A percentile compares a stretch with the other conserved stretches of the same genome.
Conservation (phyloP, 2,797 vertebrate species). For the Lemur catta region DNA sequence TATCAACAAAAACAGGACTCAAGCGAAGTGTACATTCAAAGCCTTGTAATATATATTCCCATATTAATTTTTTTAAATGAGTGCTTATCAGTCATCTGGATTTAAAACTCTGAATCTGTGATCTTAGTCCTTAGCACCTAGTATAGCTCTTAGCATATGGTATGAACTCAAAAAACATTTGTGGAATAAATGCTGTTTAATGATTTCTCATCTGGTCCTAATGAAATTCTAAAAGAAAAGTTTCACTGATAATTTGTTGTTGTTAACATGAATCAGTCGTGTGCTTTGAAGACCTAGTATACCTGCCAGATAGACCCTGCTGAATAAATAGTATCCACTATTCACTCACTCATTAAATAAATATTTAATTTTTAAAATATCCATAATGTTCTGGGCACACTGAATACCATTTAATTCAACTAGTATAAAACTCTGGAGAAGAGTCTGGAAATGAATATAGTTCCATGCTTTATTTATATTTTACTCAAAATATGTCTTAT, state of each 20-base stretch:
- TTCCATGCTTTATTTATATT: constrained; percentile 35
- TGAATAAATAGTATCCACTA: neutral
- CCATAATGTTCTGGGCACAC: constrained; percentile 1
- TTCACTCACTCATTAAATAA: constrained; percentile 7
- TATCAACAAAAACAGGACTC: neutral
- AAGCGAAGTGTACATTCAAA: neutral
- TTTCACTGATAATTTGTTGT: neutral
- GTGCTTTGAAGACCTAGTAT: neutral
- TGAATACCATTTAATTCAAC: constrained; percentile 32
- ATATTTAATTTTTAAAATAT: neutral
- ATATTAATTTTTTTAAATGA: neutral
- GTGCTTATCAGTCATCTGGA: neutral
- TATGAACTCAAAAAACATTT: neutral
- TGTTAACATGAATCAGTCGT: neutral
- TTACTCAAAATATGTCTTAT: constrained; percentile 21
- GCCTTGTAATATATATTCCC: neutral
- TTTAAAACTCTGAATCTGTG: neutral
- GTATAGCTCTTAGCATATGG: neutral
- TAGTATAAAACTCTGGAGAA: neutral
- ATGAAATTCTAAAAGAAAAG: neutral
- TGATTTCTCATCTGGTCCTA: neutral
- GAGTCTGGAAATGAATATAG: neutral
- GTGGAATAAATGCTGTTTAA: neutral
- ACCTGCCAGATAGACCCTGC: neutral
- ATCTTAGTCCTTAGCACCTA: neutral